Evolutionary conservation across 2,888 invertebrate species (phyloP), one percentile per base, ranked within the genome.

Genomic region (Eupithecia insigniata): DNA sequence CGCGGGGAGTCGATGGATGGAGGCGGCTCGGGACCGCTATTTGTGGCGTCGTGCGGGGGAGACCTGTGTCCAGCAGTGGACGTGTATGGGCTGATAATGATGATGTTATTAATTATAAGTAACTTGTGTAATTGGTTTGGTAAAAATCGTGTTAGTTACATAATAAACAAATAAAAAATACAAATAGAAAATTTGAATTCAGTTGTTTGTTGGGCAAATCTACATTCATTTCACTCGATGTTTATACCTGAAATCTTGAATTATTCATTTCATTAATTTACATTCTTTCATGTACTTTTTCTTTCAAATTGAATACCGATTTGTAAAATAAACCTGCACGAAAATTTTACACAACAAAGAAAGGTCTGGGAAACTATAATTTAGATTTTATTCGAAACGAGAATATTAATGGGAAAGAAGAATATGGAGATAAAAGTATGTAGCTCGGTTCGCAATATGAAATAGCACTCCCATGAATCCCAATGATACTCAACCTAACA

Each of bases 221-320:
- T 69, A 69, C 69, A 69, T 64, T 64, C 22, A 69, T 68, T 68
- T 32, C 16, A 36, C 64, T 51, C 60, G 61, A 60, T 39, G 58
- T n/a, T 62, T 58, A 34, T 62, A 69, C 36, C 46, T 61, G 69
- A 60, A 61, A 62, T 22, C 36, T 36, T 69, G 62, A 69, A 69
- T 69, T 28, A 69, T 69, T 69, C 62, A 69, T 69, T 69, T 69
- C 64, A 64, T 62, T 64, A 34, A 69, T 69, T 69, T 61, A 18
- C 43, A 61, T 68, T 62, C 60, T 60, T 68, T 26, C 68, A 62
- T 64, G 51, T 34, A 51, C 64, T 64, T 46, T 55, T 68, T 46
- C 46, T 69, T 69, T 46, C 14, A 69, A 62, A 69, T 69, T 69
- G 43, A 62, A 68, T 28, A 58, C 16, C n/a, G 60, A 68, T 68